Evolutionary conservation across 2,888 invertebrate species (phyloP).

Genomic region (Oasisia sp.): DNA sequence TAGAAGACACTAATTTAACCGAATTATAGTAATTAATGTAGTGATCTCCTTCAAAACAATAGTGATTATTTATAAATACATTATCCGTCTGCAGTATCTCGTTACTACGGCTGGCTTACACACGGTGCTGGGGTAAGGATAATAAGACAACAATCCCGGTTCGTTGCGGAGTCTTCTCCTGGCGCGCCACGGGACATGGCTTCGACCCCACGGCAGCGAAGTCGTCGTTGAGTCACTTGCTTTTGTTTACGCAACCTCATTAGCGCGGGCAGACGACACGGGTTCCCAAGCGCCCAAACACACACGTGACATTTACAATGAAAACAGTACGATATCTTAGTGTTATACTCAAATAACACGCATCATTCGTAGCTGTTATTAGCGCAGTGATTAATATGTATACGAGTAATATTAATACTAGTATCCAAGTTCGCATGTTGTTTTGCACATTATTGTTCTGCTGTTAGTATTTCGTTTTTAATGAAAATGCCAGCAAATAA

Average conservation of each 20-base stretch:
- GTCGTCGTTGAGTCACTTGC: neutral
- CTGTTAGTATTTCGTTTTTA: neutral
- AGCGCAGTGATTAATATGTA: neutral
- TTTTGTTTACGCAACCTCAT: conserved; percentile 17
- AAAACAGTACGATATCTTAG: neutral
- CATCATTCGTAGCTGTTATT: neutral
- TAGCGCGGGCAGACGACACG: neutral
- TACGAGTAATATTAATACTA: neutral
- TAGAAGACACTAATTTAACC: neutral
- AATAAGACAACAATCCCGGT: neutral
- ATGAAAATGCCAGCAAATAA: neutral
- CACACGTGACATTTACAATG: neutral
- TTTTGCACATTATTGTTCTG: too few relatives aligned
- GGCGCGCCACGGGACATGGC: neutral
- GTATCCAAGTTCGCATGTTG: neutral
- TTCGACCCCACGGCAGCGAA: neutral
- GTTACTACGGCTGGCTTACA: neutral
- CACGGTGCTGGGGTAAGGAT: neutral
- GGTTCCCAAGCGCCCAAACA: neutral
- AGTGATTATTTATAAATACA: neutral
- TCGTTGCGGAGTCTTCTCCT: neutral
- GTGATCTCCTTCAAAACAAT: neutral
- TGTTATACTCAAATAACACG: neutral
- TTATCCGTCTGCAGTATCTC: neutral
- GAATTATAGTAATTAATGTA: neutral